These are phyloP conservation scores for Zaprionus nigranus DNA, from an alignment of 1,140 invertebrate species.

Conservation along the genomic window DNA sequence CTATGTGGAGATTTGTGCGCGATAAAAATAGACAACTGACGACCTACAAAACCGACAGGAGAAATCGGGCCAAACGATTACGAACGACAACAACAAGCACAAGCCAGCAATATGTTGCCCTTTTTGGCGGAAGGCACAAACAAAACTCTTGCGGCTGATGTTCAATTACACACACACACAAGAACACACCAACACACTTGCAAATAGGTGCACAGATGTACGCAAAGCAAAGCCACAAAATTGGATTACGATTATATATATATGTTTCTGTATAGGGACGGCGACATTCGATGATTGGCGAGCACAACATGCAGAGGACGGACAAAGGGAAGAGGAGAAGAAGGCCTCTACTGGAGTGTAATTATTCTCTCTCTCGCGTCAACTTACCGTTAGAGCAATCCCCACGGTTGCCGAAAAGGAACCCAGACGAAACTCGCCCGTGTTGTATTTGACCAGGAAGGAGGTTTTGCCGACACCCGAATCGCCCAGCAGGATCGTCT, in stretches of 20 bases:
- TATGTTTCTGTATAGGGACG: not conserved
- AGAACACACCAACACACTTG: conserved; percentile 27
- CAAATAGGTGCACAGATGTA: conserved; percentile 15
- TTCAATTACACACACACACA: conserved; percentile 59
- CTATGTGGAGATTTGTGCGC: conserved; percentile 37
- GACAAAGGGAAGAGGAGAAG: not conserved
- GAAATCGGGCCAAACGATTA: conserved; percentile 54
- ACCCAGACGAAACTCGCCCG: conserved; percentile 94
- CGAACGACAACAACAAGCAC: conserved; percentile 39
- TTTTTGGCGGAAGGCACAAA: conserved; percentile 41
- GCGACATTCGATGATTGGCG: not conserved
- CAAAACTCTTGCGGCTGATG: conserved; percentile 50
- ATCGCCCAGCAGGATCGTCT: conserved; percentile 89
- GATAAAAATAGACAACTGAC: conserved; percentile 43
- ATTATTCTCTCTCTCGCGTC: conserved; percentile 1
- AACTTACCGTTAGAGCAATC: conserved; percentile 92
- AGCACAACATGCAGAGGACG: conserved; percentile 17
- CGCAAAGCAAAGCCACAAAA: conserved; percentile 53
- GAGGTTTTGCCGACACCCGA: conserved; percentile 97
- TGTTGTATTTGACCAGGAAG: conserved; percentile 97
- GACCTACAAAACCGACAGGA: not conserved
- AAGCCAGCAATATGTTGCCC: conserved; percentile 60
- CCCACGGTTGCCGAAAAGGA: conserved; percentile 98
- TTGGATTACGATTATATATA: conserved; percentile 40
- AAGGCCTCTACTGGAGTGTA: not conserved